Evolutionary conservation across 2,888 invertebrate species (phyloP), one percentile per base, ranked within the genome.

Genomic region (Dioctria linearis): DNA sequence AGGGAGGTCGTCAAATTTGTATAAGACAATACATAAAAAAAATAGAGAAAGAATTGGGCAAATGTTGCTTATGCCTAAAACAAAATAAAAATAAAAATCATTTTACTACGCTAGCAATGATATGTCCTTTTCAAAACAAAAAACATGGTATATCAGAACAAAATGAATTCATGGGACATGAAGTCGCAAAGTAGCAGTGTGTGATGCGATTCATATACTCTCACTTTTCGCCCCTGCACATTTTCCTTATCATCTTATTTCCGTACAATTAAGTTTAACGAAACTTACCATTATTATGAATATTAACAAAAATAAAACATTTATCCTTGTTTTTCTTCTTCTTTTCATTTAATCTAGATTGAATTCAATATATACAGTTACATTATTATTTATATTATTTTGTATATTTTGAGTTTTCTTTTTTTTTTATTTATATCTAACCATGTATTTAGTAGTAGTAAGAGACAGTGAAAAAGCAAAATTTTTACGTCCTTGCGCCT

Each of bases 251-350:
- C 40, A 46, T 37, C 63, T 76, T 63, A 76, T 37, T 37, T 63
- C 49, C 49, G 37, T 76, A 63, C 43, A 39, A 49, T 71, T 63
- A 49, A 63, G 9, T 76, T 76, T 76, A 46, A 63, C 76, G 61
- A 76, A 76, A 76, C 61, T 76, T 75, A 75, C 42, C 37, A 76
- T 25, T 76, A 63, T 63, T 63, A 76, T 63, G 54, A 76, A 40
- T 76, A 76, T 63, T 76, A 76, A 76, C 76, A 76, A 76, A 76
- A 76, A 76, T 76, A 76, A 76, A 76, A 76, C 76, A 76, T 76
- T 76, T 76, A 76, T 76, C 43, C 63, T 76, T 63, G 76, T 59
- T 59, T 54, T 54, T 54, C 25, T 59, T 63, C 63, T 76, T 76
- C 61, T 63, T 76, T 76, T 76, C 61, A 63, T 76, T 76, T 63